A percentile compares a stretch with the other conserved stretches of the same genome.
phyloP scores from a whole-genome alignment of 2,113 vertebrate genomes.

The Cebidichthys violaceus region DNA sequence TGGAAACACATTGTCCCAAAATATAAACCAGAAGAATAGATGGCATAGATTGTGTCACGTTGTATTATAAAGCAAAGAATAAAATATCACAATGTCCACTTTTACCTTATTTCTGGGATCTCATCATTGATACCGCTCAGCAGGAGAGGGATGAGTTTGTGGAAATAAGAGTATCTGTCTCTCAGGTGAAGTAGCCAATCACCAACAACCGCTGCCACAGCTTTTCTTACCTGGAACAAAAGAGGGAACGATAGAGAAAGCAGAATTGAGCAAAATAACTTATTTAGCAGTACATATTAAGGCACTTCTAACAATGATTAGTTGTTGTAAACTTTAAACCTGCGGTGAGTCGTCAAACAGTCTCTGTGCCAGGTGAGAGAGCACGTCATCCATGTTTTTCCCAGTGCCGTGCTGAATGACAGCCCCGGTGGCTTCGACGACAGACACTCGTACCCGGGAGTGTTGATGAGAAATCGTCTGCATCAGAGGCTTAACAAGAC shows the following conservation, averaged over 20 bases:
- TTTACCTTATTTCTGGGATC: constrained; percentile 89
- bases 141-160: constrained; percentile 93
- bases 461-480: constrained; percentile 93
- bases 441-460: constrained; percentile 90
- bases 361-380: constrained; percentile 94
- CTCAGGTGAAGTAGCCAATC: constrained; percentile 90
- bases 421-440: constrained; percentile 89
- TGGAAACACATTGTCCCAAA: neutral
- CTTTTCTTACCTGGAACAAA: constrained; percentile 87
- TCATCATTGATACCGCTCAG: constrained; percentile 90
- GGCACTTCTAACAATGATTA: neutral
- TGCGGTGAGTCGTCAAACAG: constrained; percentile 94
- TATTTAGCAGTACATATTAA: neutral
- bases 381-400: constrained; percentile 91
- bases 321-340: constrained; percentile 75
- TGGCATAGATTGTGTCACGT: neutral
- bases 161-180: constrained; percentile 95
- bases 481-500: constrained; percentile 92
- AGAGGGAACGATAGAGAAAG: neutral
- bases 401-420: constrained; percentile 90
- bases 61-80: neutral
- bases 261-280: neutral
- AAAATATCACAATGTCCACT: neutral
- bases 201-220: constrained; percentile 88
- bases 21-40: neutral